Conservation (phyloP, 2,113 vertebrate species). For the Alethe diademata region DNA sequence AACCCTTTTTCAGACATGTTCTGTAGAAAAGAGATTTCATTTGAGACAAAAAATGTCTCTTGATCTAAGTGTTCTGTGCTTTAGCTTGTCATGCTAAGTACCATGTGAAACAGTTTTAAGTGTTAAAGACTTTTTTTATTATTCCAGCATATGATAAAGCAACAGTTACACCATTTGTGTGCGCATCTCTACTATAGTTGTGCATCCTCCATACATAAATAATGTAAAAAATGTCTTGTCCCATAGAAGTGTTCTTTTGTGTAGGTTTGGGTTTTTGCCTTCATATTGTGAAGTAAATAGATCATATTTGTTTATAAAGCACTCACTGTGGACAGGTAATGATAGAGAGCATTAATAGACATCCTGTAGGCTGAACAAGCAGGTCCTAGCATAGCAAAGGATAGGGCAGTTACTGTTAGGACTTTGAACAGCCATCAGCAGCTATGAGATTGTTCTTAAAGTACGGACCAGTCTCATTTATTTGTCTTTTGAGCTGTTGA, state of each 20-base stretch:
- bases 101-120: neutral
- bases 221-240: neutral
- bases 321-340: neutral
- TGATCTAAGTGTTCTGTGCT: neutral
- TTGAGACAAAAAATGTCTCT: neutral
- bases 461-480: neutral
- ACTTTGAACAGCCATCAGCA: neutral
- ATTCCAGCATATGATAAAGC: neutral
- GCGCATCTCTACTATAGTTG: neutral
- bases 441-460: neutral
- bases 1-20: neutral
- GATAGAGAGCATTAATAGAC: neutral
- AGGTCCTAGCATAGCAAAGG: neutral
- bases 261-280: neutral
- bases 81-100: neutral
- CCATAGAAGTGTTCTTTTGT: neutral
- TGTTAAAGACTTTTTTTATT: neutral
- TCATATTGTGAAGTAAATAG: neutral
- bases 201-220: neutral
- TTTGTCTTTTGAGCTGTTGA: neutral
- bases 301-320: neutral
- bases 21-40: neutral
- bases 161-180: neutral
- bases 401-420: neutral
- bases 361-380: neutral